phyloP scores from a whole-genome alignment of 2,797 vertebrate genomes.

The Cirrhinus mrigala region DNA sequence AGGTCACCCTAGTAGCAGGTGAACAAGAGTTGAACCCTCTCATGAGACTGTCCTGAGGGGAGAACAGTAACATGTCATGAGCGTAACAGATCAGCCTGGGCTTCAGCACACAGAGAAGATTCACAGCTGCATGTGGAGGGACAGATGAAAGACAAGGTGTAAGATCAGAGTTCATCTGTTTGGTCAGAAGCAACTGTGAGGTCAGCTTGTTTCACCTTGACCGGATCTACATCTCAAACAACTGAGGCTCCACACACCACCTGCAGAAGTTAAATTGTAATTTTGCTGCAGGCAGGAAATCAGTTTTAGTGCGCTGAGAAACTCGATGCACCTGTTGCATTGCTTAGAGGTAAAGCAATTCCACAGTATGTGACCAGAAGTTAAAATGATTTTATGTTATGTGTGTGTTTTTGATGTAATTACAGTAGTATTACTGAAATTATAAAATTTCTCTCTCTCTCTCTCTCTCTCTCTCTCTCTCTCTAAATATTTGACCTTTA shows the following conservation, averaged over 20 bases:
- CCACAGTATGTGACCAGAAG: not conserved
- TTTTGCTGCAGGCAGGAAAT: constrained; percentile 9
- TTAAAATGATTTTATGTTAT: too few species aligned
- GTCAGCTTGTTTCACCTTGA: constrained; percentile 5
- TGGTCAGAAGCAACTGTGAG: not conserved
- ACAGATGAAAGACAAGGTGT: not conserved
- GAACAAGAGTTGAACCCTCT: not conserved
- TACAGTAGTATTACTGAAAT: too few species aligned
- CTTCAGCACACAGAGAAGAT: not conserved
- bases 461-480: too few species aligned
- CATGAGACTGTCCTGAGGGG: too few species aligned
- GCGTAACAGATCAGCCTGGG: not conserved
- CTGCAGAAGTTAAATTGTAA: constrained; percentile 16
- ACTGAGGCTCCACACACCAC: not conserved
- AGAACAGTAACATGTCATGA: too few species aligned
- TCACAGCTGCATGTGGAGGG: not conserved
- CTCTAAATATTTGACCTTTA: too few species aligned
- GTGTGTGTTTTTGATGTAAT: too few species aligned
- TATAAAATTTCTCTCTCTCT: too few species aligned
- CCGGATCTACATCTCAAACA: not conserved
- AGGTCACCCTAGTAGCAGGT: too few species aligned
- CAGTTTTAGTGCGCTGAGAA: not conserved
- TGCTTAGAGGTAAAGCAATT: not conserved
- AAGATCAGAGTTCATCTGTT: constrained; percentile 1
- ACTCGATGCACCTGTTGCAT: constrained; percentile 1